Evolutionary conservation across 2,888 invertebrate genomes (phyloP).

Genomic region (Eupeodes latifasciatus): DNA sequence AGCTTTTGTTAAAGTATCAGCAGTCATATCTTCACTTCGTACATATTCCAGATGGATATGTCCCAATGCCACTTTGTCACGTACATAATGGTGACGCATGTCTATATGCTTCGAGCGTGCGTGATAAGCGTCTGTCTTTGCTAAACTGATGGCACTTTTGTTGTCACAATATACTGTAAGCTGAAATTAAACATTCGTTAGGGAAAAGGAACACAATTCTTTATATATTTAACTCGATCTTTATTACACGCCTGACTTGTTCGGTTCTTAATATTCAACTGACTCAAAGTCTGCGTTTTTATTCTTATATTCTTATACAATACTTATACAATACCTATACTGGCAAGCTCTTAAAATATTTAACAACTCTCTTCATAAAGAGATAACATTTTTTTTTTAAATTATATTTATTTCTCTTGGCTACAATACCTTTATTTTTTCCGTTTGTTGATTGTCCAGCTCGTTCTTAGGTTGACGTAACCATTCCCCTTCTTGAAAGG

Average conservation of each 20-base stretch:
- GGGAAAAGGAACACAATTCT: too few species aligned
- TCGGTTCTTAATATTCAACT: too few species aligned
- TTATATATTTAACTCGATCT: too few species aligned
- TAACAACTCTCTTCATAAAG: too few species aligned
- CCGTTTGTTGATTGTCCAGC: background rate
- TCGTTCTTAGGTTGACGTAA: background rate
- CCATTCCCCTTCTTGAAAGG: background rate
- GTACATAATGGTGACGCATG: background rate
- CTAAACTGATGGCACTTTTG: conserved; percentile 4
- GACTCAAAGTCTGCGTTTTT: too few species aligned
- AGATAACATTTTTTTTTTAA: too few species aligned
- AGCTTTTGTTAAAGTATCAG: background rate
- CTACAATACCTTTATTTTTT: background rate
- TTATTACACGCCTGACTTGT: too few species aligned
- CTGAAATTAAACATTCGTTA: too few species aligned
- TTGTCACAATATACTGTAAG: conserved; percentile 8
- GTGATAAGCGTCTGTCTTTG: background rate
- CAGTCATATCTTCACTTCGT: conserved; percentile 7
- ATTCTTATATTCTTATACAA: too few species aligned
- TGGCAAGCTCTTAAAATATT: too few species aligned
- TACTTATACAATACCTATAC: too few species aligned
- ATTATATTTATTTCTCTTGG: too few species aligned
- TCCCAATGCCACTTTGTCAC: background rate
- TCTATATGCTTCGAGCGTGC: conserved; percentile 1
- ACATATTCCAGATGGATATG: background rate